Base-by-base conservation (phyloP, 2,797 vertebrate genomes). In the Pipistrellus pygmaeus region DNA sequence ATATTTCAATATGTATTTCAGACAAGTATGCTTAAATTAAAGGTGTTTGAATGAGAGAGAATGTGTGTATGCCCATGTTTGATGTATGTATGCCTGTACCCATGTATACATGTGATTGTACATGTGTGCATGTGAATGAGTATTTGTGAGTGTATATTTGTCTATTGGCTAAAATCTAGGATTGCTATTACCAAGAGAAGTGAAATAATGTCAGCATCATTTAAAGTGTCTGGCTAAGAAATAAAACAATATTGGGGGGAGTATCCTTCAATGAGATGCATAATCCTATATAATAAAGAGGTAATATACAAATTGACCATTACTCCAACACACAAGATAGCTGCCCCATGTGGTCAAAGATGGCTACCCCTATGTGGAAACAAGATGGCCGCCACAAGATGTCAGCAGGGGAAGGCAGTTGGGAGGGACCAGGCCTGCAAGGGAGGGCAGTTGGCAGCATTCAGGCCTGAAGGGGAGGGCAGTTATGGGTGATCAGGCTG, bases 191-290 rank as follows among this genome's bases (percentile, higher is more conserved):
- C 6, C 15, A 88, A 90, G 27, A 84, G 5, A 77, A 92, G 14
- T 71, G 46, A 88, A 84, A 55, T 81, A 46, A 82, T 86, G 55
- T 88, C 41, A 80, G 41, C 41, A 85, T 69, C 35, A 69, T 44
- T 62, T 60, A 84, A 95, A 62, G 85, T 66, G 44, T 11, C 32
- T 95, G 80, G 23, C 8, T 92, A 83, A 85, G 35, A 81, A 81
- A 30, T 17, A 60, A 86, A 90, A 27, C 25, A 48, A 8, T n/a
- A 68, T 51, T 90, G 38, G 25, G 38, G 73, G 41, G 53, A 81
- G 20, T 27, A 48, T 55, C 35, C 57, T 88, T 90, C 62, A 62
- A 69, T 46, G 71, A 89, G 23, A 15, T 35, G 5, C 5, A 48
- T 44, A 60, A 60, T 55, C 53, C 20, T 23, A 55, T 23, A 55